A percentile compares a stretch with the other conserved stretches of the same genome.
These are phyloP conservation scores for Xanthia icteritia DNA, from an alignment of 2,888 invertebrate genomes.

Conservation along the genomic window DNA sequence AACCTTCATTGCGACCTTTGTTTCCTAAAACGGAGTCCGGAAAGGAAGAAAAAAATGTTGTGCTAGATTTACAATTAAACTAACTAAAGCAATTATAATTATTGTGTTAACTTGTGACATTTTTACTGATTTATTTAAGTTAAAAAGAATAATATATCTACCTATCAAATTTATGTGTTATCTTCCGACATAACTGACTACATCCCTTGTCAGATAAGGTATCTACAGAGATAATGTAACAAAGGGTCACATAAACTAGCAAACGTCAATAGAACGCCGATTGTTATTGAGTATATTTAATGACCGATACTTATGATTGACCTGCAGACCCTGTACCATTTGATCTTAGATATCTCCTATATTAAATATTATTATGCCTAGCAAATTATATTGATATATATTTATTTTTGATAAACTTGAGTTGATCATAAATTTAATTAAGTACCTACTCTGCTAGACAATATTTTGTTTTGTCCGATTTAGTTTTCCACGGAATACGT, in stretches of 20 bases:
- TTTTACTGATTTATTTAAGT: conserved; percentile 6
- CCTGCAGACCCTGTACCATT: conserved; percentile 44
- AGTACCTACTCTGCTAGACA: conserved; percentile 9
- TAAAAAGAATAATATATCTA: neutral
- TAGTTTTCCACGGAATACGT: neutral
- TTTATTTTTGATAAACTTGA: conserved; percentile 25
- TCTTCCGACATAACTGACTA: conserved; percentile 11
- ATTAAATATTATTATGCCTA: conserved; percentile 29
- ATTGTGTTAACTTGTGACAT: neutral
- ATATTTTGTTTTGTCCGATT: neutral
- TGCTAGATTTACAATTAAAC: neutral
- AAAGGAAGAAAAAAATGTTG: conserved; percentile 33
- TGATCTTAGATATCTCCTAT: conserved; percentile 53
- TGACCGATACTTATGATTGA: conserved; percentile 41
- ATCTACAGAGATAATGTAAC: conserved; percentile 38
- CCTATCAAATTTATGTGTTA: conserved; percentile 7
- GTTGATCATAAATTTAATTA: conserved; percentile 28
- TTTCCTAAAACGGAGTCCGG: conserved; percentile 32
- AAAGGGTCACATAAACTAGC: conserved; percentile 46
- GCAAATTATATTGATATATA: conserved; percentile 27
- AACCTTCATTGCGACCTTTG: conserved; percentile 54
- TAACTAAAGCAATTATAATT: neutral
- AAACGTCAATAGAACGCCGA: conserved; percentile 32
- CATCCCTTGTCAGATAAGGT: conserved; percentile 38
- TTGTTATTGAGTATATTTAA: conserved; percentile 47